Evolutionary conservation across 2,113 vertebrate genomes (phyloP).

Genomic region (Vombatus ursinus): DNA sequence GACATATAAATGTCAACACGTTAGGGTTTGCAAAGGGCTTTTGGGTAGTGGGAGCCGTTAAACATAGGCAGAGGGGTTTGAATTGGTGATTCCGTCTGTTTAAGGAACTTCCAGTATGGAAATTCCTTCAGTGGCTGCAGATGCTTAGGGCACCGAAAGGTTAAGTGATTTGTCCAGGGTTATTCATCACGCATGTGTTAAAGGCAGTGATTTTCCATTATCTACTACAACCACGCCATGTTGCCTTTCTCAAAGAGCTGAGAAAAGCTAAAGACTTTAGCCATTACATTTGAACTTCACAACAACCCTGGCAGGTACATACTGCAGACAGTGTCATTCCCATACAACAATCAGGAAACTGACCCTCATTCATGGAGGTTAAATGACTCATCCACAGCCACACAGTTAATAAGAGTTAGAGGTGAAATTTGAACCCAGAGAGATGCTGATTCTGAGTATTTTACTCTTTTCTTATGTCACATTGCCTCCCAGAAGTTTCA

Average conservation of each 20-base stretch:
- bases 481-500: background rate
- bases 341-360: background rate
- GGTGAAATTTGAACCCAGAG: background rate
- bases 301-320: background rate
- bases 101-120: background rate
- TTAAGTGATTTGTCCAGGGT: background rate
- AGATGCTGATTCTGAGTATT: background rate
- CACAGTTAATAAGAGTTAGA: background rate
- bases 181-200: background rate
- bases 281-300: background rate
- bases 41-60: fast-evolving
- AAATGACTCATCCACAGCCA: background rate
- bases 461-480: background rate
- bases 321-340: background rate
- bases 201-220: background rate
- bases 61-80: background rate
- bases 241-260: background rate
- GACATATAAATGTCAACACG: background rate
- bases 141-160: background rate
- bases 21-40: background rate
- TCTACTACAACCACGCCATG: background rate
- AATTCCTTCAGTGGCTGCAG: background rate
- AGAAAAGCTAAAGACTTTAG: background rate
- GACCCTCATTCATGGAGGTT: background rate
- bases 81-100: background rate